Evolutionary conservation across 1,140 invertebrate species (phyloP).

Genomic region (Dolichoris vasculosae): DNA sequence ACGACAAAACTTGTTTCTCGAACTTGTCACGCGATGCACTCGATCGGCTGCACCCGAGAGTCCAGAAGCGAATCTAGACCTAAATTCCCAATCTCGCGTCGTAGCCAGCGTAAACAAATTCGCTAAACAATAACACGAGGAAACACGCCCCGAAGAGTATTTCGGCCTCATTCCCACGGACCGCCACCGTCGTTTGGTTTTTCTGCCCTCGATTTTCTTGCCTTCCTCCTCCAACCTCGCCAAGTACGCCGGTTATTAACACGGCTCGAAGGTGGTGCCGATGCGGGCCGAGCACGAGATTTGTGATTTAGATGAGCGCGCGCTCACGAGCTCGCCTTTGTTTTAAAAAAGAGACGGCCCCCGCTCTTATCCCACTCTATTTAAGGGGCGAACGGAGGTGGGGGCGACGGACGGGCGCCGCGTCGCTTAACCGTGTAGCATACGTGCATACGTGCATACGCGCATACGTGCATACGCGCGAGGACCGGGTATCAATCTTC

Average conservation of each 20-base stretch:
- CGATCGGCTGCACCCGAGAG: not conserved
- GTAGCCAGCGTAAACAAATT: no score
- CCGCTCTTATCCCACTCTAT: conserved; percentile 2
- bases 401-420: conserved; percentile 30
- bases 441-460: not conserved
- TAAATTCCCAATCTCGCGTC: not conserved
- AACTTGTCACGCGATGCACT: no score
- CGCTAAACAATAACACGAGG: no score
- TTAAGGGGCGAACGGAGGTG: conserved; percentile 1
- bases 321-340: conserved; percentile 63
- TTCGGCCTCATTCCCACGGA: not conserved
- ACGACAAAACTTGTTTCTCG: not conserved
- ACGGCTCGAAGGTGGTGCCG: conserved; percentile 62
- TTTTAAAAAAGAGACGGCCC: conserved; percentile 56
- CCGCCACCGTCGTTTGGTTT: not conserved
- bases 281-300: conserved; percentile 64
- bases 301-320: conserved; percentile 74
- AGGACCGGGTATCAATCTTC: conserved; percentile 25
- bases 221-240: not conserved
- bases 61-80: not conserved
- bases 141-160: not conserved
- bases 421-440: not conserved
- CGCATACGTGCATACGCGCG: conserved; percentile 31
- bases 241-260: not conserved
- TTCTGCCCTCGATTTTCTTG: not conserved